These are phyloP conservation scores for Dryas iulia DNA, from an alignment of 1,140 invertebrate genomes.

Conservation along the genomic window DNA sequence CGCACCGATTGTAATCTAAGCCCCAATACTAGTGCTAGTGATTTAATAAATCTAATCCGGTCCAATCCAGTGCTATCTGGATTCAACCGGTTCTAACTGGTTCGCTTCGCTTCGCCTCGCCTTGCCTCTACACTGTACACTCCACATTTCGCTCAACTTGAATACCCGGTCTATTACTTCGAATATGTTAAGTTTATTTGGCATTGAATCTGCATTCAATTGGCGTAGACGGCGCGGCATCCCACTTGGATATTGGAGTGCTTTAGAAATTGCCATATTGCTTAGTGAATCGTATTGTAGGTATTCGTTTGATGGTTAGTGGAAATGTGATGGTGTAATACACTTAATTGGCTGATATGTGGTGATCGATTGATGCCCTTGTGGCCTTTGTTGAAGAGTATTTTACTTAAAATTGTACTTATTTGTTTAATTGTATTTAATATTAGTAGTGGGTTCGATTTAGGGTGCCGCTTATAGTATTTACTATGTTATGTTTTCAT, in stretches of 20 bases:
- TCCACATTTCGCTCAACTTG: slow-evolving; percentile 23
- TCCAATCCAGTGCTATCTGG: slow-evolving; percentile 33
- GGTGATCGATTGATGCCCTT: not conserved
- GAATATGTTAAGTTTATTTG: slow-evolving; percentile 38
- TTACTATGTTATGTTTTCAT: too few species aligned
- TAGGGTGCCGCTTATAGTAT: too few species aligned
- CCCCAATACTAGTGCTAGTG: slow-evolving; percentile 14
- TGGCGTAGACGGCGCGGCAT: slow-evolving; percentile 13
- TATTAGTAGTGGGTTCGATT: too few species aligned
- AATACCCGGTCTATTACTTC: slow-evolving; percentile 40
- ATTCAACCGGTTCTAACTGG: slow-evolving; percentile 21
- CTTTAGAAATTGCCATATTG: slow-evolving; percentile 32
- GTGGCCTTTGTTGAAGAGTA: not conserved
- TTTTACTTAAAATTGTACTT: too few species aligned
- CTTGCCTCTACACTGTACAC: not conserved
- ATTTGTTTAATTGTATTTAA: too few species aligned
- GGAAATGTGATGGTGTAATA: not conserved
- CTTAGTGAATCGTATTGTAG: slow-evolving; percentile 7
- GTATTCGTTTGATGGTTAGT: not conserved
- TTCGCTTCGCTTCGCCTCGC: slow-evolving; percentile 22
- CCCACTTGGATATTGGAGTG: slow-evolving; percentile 27
- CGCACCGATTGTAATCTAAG: slow-evolving; percentile 22
- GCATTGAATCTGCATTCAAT: slow-evolving; percentile 28
- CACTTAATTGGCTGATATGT: not conserved
- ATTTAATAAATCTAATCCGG: slow-evolving; percentile 49